Base-by-base conservation (phyloP, 2,888 invertebrate species). In the Acleris holmiana region DNA sequence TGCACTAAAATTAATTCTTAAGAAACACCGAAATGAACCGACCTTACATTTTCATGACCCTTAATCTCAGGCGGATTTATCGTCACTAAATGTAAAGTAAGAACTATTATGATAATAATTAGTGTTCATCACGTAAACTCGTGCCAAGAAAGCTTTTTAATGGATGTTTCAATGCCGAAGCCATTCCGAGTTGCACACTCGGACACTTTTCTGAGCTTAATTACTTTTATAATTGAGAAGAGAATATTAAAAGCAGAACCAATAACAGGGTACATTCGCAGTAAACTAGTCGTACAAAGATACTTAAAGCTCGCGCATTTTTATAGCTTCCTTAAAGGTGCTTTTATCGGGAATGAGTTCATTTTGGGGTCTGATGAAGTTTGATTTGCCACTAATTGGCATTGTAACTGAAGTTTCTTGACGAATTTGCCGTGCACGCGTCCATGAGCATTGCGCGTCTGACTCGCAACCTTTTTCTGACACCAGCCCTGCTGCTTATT, bases 1-100 rank as follows among this genome's bases (percentile, higher is more conserved):
- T 71, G 69, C 79, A 68, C 75, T 73, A 80, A 83, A 83, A 85
- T 85, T 83, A 81, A 79, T 82, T 82, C 68, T 77, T 79, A 68
- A 67, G 73, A 75, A 78, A 73, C 73, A 78, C 76, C 71, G 73
- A 76, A 77, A 79, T 82, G 72, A 69, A 73, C 72, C 69, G 71
- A 35, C 70, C 71, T 71, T 72, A 79, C 70, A 73, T 78, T 81
- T 82, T 81, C 80, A 85, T 84, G 84, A 79, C 78, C 76, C 68
- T 77, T 78, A 82, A 84, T 83, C 71, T 81, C 69, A 23, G 65
- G 23, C 55, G 68, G 69, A 73, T 83, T 85, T 79, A 85, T 74
- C 77, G 80, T 72, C 80, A 75, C 76, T 83, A 84, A 87, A 85
- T 77, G 71, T 70, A 66, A 71, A 68, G 71, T 68, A 71, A 72